Evolutionary conservation across 1,140 invertebrate genomes (phyloP), one percentile per base, ranked within the genome.

Genomic region (Helicoverpa zea): DNA sequence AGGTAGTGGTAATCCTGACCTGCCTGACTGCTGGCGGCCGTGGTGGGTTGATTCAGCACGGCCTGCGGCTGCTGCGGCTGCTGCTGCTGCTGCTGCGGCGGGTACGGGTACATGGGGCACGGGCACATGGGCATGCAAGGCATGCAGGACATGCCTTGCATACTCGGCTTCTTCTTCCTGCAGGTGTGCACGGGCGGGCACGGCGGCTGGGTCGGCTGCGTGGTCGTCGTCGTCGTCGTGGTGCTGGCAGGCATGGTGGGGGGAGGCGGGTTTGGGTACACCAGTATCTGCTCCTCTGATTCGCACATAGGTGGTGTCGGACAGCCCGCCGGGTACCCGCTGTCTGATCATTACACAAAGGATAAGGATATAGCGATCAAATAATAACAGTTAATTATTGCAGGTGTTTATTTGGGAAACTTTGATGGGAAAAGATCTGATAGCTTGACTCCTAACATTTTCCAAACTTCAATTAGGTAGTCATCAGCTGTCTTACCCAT

Each of bases 261-360:
- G 3, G 13, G 35, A 0, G 63, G 9, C 0, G 5, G 11, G 16
- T n/a, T 0, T 0, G 10, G 1, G 5, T 35, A 0, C 13, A 63
- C 23, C 1, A 66, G n/a, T 0, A 18, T 5, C 3, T n/a, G 1
- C 43, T 23, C 84, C 10, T 87, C 82, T 0, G 76, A 58, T 0
- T 84, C 70, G 66, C 88, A 87, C 2, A 64, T 58, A 12, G 84
- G 83, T 5, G 84, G 82, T 12, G 84, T 80, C 16, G 84, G 84
- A 56, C 90, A 91, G 9, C 80, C 86, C 14, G 75, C 14, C 1
- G 78, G 70, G 35, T 18, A 68, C 43, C 4, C 3, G 11, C 23
- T 30, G 10, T 29, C 58, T 61, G 29, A 61, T 61, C 18, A 61
- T 61, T 12, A 61, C 3, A 29, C 23, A 61, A 61, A 30, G 23